A percentile compares a stretch with the other conserved stretches of the same genome.
Evolutionary conservation across 2,797 vertebrate species (phyloP).

Genomic region (Gila robusta): DNA sequence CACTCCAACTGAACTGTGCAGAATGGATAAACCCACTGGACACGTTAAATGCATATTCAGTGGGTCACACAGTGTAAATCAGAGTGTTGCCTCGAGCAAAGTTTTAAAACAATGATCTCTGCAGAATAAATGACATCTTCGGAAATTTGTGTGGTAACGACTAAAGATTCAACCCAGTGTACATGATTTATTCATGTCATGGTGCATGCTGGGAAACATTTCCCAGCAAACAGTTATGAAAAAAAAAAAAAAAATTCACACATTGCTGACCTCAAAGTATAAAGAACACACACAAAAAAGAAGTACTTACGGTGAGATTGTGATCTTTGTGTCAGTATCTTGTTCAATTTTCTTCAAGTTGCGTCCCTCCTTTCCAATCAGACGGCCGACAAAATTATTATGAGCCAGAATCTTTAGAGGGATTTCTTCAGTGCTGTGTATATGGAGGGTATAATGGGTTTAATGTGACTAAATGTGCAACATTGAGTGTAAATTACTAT

Average conservation of each 20-base stretch:
- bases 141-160: background rate
- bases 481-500: background rate
- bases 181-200: background rate
- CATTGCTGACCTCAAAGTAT: background rate
- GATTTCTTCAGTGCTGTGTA: slow-evolving; percentile 94
- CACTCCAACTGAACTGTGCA: background rate
- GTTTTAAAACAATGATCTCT: background rate
- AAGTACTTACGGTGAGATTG: slow-evolving; percentile 93
- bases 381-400: slow-evolving; percentile 97
- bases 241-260: background rate
- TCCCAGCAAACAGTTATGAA: background rate
- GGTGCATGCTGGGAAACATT: background rate
- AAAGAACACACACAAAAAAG: background rate
- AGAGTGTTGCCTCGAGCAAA: background rate
- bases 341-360: slow-evolving; percentile 99
- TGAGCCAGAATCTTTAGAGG: slow-evolving; percentile 98
- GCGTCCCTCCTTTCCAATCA: slow-evolving; percentile 98
- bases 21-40: background rate
- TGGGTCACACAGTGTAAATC: background rate
- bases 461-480: background rate
- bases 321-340: slow-evolving; percentile 98
- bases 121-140: slow-evolving; percentile 2
- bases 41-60: background rate
- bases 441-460: background rate
- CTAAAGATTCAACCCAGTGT: background rate